Conservation (phyloP, 2,888 invertebrate genomes). For the Drosophila mayaguana region DNA sequence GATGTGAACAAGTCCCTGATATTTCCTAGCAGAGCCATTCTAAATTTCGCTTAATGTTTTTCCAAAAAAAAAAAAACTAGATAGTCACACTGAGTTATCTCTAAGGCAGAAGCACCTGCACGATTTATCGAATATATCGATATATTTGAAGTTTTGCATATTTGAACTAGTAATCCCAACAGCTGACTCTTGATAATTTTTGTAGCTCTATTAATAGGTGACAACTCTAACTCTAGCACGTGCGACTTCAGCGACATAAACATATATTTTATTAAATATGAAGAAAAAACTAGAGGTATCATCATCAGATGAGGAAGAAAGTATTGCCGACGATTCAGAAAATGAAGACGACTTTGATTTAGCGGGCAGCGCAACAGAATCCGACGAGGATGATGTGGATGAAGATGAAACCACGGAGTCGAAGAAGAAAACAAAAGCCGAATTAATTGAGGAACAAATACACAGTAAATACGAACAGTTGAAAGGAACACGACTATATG, state of each 20-base stretch:
- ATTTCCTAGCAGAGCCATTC: slow-evolving; percentile 90
- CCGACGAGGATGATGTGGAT: slow-evolving; percentile 40
- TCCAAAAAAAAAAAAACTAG: slow-evolving; percentile 36
- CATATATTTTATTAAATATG: slow-evolving; percentile 47
- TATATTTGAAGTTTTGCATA: background rate
- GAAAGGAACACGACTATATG: slow-evolving; percentile 78
- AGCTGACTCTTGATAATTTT: slow-evolving; percentile 7
- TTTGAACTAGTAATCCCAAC: background rate
- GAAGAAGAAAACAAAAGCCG: slow-evolving; percentile 44
- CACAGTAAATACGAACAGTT: slow-evolving; percentile 68
- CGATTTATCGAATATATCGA: slow-evolving; percentile 29
- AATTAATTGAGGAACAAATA: slow-evolving; percentile 60
- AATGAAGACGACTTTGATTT: slow-evolving; percentile 49
- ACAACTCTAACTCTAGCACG: slow-evolving; percentile 42
- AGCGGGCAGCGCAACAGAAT: slow-evolving; percentile 77
- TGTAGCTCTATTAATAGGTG: slow-evolving; percentile 6
- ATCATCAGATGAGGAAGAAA: slow-evolving; percentile 34
- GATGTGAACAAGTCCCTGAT: slow-evolving; percentile 93
- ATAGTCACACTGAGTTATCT: slow-evolving; percentile 28
- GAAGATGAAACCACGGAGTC: slow-evolving; percentile 15
- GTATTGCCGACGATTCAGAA: slow-evolving; percentile 25
- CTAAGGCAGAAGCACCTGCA: slow-evolving; percentile 15
- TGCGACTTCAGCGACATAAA: slow-evolving; percentile 38
- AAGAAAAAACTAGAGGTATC: slow-evolving; percentile 50
- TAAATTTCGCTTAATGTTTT: slow-evolving; percentile 36